These are phyloP conservation scores for Alectura lathami DNA, from an alignment of 2,113 vertebrate species.

Conservation along the genomic window DNA sequence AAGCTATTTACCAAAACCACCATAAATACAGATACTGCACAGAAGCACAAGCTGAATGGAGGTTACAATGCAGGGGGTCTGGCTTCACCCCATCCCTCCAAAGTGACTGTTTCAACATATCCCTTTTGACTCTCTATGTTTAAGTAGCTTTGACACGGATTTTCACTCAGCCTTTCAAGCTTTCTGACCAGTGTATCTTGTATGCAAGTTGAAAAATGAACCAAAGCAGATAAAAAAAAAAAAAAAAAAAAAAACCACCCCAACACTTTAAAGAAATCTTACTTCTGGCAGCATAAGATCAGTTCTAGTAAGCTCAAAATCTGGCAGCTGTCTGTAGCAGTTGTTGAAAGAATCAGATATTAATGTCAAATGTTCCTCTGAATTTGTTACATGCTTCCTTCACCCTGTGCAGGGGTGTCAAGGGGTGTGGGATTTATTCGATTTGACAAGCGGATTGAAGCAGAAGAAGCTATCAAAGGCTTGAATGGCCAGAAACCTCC, in stretches of 20 bases:
- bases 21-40: neutral
- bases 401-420: slow-evolving; percentile 84
- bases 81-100: neutral
- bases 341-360: neutral
- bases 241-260: no score
- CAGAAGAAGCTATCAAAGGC: slow-evolving; percentile 98
- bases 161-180: neutral
- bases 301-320: neutral
- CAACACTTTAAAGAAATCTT: neutral
- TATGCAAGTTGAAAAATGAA: neutral
- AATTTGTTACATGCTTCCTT: neutral
- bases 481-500: slow-evolving; percentile 98
- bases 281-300: neutral
- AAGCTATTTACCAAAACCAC: neutral
- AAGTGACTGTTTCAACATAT: neutral
- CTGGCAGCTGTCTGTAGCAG: neutral
- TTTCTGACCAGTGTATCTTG: neutral
- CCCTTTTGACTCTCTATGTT: accelerated
- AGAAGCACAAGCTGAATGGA: neutral
- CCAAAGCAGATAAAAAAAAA: neutral
- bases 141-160: neutral
- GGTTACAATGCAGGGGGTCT: neutral
- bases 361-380: neutral
- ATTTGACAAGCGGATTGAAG: slow-evolving; percentile 96
- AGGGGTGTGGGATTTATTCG: slow-evolving; percentile 98